phyloP scores from a whole-genome alignment of 2,797 vertebrate species.

The Moxostoma hubbsi region DNA sequence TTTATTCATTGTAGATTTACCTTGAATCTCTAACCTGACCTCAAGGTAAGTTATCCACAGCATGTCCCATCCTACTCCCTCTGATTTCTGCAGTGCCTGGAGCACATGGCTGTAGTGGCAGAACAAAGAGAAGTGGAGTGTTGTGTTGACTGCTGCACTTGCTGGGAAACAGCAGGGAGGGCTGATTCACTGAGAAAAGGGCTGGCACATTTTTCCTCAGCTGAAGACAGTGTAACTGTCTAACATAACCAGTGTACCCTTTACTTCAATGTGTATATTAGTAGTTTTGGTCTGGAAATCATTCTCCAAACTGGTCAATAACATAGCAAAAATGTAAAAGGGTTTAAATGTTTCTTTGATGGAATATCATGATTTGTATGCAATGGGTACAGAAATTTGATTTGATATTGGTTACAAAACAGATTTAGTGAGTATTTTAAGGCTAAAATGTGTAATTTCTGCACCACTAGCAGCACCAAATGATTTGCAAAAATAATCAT shows the following conservation, averaged over 20 bases:
- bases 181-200: not conserved
- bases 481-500: no score
- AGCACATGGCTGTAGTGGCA: not conserved
- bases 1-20: constrained; percentile 43
- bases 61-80: constrained; percentile 1
- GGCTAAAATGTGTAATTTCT: no score
- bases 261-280: not conserved
- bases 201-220: not conserved
- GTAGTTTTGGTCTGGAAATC: not conserved
- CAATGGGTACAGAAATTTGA: no score
- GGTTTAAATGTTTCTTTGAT: no score
- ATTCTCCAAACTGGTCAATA: no score
- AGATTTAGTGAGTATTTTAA: no score
- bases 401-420: no score
- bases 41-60: constrained; percentile 32
- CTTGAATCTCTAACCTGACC: constrained; percentile 40
- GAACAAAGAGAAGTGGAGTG: not conserved
- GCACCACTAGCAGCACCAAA: no score
- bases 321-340: no score
- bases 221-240: not conserved
- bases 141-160: constrained; percentile 11
- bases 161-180: not conserved
- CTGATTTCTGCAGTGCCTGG: constrained; percentile 14
- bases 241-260: not conserved
- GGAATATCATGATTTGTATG: no score